Conservation (phyloP, 2,113 vertebrate species). For the Indicator maculatus region DNA sequence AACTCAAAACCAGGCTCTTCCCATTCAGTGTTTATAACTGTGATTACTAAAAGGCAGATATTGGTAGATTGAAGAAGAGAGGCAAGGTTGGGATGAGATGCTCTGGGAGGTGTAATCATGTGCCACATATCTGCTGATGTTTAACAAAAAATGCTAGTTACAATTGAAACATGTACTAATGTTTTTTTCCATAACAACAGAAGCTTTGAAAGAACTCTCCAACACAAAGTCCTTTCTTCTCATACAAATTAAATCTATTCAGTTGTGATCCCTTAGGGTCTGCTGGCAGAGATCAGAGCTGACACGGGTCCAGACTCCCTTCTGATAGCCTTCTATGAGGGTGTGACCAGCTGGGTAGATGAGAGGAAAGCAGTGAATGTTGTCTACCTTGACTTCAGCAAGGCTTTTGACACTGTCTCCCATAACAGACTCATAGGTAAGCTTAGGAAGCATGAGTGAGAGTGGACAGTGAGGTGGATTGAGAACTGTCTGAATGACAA, state of each 20-base stretch:
- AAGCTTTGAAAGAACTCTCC: constrained; percentile 1
- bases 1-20: background rate
- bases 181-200: background rate
- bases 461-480: no score
- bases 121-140: background rate
- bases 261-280: background rate
- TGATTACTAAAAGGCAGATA: background rate
- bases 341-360: no score
- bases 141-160: background rate
- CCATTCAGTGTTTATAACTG: background rate
- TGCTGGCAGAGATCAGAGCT: background rate
- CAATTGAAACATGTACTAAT: background rate
- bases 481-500: no score
- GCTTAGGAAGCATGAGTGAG: no score
- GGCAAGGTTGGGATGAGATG: background rate
- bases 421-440: no score
- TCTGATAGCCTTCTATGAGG: background rate
- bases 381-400: no score
- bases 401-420: no score
- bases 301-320: background rate
- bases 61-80: background rate
- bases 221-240: background rate
- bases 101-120: background rate
- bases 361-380: no score
- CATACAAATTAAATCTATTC: background rate